Percentiles rank a stretch among this genome's conserved stretches.
These are phyloP conservation scores for Protodeltote pygarga DNA, from an alignment of 2,888 invertebrate genomes.

Conservation along the genomic window DNA sequence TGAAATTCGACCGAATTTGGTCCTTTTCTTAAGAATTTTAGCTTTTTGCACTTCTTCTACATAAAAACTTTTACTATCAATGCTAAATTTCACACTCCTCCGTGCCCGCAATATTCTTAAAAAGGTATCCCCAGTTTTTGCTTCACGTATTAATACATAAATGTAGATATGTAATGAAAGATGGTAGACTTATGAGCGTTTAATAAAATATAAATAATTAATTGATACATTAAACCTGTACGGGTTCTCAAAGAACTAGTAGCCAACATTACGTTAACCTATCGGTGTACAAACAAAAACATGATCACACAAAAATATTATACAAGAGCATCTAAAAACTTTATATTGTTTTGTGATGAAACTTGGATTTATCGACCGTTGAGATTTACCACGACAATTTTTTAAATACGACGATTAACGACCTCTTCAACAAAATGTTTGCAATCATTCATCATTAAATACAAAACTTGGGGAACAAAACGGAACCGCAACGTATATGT, in stretches of 20 bases:
- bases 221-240: neutral
- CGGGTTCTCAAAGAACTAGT: constrained; percentile 4
- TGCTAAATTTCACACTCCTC: too few relatives aligned
- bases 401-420: constrained; percentile 53
- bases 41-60: too few relatives aligned
- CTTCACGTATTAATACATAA: too few relatives aligned
- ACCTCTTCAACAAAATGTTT: constrained; percentile 41
- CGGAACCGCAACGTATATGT: constrained; percentile 27
- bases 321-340: constrained; percentile 22
- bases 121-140: too few relatives aligned
- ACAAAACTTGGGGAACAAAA: constrained; percentile 44
- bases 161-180: neutral
- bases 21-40: too few relatives aligned
- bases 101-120: too few relatives aligned
- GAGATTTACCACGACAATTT: constrained; percentile 40
- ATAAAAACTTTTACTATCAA: too few relatives aligned
- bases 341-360: constrained; percentile 38
- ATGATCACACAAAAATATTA: constrained; percentile 18
- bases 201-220: constrained; percentile 5
- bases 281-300: constrained; percentile 12
- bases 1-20: too few relatives aligned
- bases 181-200: neutral
- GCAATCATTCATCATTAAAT: constrained; percentile 48
- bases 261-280: constrained; percentile 4
- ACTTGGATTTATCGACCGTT: constrained; percentile 50